Evolutionary conservation across 2,113 vertebrate genomes (phyloP).

Genomic region (Bostrychus sinensis): DNA sequence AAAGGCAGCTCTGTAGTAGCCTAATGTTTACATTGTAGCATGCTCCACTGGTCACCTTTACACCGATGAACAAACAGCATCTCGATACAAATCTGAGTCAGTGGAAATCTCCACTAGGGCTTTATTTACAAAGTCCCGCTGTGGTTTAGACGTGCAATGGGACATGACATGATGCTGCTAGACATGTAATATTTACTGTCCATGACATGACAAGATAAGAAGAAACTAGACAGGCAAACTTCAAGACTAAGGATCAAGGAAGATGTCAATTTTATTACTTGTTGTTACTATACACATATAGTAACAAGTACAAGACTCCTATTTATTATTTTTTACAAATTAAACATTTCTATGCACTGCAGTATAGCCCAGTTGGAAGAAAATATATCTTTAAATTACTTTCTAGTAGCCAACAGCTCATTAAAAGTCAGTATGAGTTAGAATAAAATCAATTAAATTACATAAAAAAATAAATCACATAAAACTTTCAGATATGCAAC

Average conservation of each 20-base stretch:
- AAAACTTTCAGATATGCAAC: too few relatives aligned
- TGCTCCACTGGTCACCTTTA: slow-evolving; percentile 26
- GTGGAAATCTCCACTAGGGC: background rate
- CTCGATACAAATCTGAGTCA: slow-evolving; percentile 22
- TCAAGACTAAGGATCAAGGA: background rate
- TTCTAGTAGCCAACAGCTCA: too few relatives aligned
- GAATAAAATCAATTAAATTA: too few relatives aligned
- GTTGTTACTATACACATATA: too few relatives aligned
- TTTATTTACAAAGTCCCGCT: slow-evolving; percentile 18
- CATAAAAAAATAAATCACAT: too few relatives aligned
- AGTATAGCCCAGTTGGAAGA: too few relatives aligned
- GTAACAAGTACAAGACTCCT: too few relatives aligned
- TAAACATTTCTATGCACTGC: too few relatives aligned
- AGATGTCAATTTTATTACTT: too few relatives aligned
- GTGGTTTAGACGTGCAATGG: background rate
- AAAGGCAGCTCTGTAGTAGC: background rate
- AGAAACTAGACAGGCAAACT: background rate
- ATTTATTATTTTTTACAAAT: too few relatives aligned
- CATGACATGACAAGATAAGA: background rate
- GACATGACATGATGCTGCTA: background rate
- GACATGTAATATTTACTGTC: background rate
- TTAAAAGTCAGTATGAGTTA: too few relatives aligned
- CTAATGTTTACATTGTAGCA: slow-evolving; percentile 11
- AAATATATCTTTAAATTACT: too few relatives aligned
- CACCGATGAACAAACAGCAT: background rate